phyloP scores from a whole-genome alignment of 2,888 invertebrate genomes.

The Pasiphila rectangulata region DNA sequence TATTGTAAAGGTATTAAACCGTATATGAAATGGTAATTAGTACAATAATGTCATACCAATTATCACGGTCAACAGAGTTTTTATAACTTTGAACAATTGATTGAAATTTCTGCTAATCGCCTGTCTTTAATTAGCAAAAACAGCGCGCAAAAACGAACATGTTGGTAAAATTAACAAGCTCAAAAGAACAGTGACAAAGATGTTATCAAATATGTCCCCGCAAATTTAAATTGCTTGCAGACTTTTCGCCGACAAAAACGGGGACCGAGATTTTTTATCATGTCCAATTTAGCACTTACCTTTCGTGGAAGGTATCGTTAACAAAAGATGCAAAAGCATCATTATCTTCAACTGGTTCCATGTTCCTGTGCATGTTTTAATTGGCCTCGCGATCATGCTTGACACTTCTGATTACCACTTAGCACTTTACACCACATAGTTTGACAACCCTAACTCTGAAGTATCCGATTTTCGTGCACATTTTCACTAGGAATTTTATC shows the following conservation, averaged over 20 bases:
- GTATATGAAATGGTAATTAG: too few species aligned
- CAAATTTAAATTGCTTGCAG: slow-evolving; percentile 28
- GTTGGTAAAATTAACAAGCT: slow-evolving; percentile 10
- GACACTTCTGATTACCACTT: slow-evolving; percentile 61
- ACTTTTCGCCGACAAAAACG: slow-evolving; percentile 17
- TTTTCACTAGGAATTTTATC: slow-evolving; percentile 14
- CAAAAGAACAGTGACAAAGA: slow-evolving; percentile 21
- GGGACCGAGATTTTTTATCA: slow-evolving; percentile 7
- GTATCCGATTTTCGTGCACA: slow-evolving; percentile 20
- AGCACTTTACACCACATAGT: slow-evolving; percentile 53
- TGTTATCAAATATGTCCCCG: slow-evolving; percentile 26
- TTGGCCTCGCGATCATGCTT: slow-evolving; percentile 71
- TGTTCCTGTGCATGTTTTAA: slow-evolving; percentile 67
- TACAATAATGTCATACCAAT: too few species aligned
- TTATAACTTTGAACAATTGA: too few species aligned
- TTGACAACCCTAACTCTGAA: slow-evolving; percentile 13
- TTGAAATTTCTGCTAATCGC: too few species aligned
- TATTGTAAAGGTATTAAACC: too few species aligned
- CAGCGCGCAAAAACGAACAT: neutral
- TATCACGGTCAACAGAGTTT: too few species aligned
- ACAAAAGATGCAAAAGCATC: slow-evolving; percentile 67
- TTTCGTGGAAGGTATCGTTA: slow-evolving; percentile 54
- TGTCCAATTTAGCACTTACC: slow-evolving; percentile 50
- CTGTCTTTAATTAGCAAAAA: neutral
- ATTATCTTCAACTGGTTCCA: slow-evolving; percentile 67